phyloP scores from a whole-genome alignment of 2,113 vertebrate genomes.

The Terrapene triunguis region DNA sequence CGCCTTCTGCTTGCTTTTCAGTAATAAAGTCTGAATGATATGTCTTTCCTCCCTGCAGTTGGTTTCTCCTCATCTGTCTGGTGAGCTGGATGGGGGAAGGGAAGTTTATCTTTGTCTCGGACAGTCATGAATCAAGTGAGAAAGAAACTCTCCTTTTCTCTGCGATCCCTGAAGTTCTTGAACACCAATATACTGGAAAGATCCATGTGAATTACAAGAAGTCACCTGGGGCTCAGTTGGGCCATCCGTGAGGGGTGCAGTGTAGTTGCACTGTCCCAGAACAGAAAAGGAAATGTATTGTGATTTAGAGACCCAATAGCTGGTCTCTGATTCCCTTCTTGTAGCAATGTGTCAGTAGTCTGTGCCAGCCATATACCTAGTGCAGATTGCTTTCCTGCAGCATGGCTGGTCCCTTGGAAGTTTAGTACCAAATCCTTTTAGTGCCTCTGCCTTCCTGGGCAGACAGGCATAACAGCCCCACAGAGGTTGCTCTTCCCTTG shows the following conservation, averaged over 20 bases:
- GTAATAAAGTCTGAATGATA: fast-evolving
- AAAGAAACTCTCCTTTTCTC: neutral
- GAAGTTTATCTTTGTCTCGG: neutral
- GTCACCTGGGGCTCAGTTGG: neutral
- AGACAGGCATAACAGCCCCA: fast-evolving
- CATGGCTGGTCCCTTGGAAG: fast-evolving
- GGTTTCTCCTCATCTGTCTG: neutral
- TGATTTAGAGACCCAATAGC: neutral
- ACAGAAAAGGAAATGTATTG: fast-evolving
- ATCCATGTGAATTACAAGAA: neutral
- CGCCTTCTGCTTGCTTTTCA: neutral
- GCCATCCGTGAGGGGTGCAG: fast-evolving
- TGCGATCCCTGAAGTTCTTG: neutral
- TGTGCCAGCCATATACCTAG: neutral
- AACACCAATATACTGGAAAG: neutral
- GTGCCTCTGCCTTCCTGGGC: fast-evolving
- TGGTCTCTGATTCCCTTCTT: neutral
- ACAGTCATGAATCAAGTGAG: neutral
- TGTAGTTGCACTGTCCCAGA: neutral
- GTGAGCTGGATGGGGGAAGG: neutral
- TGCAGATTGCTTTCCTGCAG: fast-evolving
- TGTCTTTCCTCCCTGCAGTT: neutral
- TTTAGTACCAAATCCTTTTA: neutral
- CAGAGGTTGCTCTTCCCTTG: neutral
- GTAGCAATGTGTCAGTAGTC: fast-evolving